A percentile compares a stretch with the other conserved stretches of the same genome.
These are phyloP conservation scores for Morone saxatilis DNA, from an alignment of 2,113 vertebrate genomes.

Conservation along the genomic window DNA sequence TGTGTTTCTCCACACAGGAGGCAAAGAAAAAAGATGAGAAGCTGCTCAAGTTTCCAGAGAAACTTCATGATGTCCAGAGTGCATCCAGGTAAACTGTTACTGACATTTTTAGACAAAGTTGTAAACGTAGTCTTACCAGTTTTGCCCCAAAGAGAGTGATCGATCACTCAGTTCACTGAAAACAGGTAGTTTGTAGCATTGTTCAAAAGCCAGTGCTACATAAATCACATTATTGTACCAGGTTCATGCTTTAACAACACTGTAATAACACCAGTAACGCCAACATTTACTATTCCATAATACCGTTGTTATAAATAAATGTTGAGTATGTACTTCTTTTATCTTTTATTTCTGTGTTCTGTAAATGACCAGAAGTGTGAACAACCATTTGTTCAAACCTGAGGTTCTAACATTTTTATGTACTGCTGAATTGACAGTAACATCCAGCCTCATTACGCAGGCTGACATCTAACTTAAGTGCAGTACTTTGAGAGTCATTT, in stretches of 20 bases:
- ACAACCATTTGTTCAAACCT: neutral
- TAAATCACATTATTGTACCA: neutral
- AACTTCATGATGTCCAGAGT: conserved; percentile 90
- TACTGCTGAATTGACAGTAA: neutral
- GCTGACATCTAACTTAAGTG: conserved; percentile 29
- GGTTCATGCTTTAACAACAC: neutral
- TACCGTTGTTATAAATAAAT: too few relatives aligned
- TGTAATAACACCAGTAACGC: too few relatives aligned
- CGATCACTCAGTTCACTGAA: neutral
- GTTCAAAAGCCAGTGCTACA: too few relatives aligned
- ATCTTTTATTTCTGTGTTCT: neutral
- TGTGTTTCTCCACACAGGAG: conserved; percentile 84
- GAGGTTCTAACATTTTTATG: neutral
- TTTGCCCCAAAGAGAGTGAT: neutral
- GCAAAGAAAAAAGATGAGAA: conserved; percentile 94
- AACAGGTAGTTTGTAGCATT: neutral
- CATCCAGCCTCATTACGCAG: conserved; percentile 21
- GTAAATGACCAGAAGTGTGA: neutral
- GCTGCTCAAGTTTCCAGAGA: conserved; percentile 93
- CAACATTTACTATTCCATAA: too few relatives aligned
- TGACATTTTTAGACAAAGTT: neutral
- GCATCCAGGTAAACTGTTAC: conserved; percentile 88
- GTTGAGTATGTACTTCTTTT: neutral
- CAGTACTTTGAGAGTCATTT: conserved; percentile 1
- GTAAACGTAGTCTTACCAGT: neutral